Evolutionary conservation across 2,888 invertebrate genomes (phyloP), one percentile per base, ranked within the genome.

Genomic region (Caenorhabditis plicata): DNA sequence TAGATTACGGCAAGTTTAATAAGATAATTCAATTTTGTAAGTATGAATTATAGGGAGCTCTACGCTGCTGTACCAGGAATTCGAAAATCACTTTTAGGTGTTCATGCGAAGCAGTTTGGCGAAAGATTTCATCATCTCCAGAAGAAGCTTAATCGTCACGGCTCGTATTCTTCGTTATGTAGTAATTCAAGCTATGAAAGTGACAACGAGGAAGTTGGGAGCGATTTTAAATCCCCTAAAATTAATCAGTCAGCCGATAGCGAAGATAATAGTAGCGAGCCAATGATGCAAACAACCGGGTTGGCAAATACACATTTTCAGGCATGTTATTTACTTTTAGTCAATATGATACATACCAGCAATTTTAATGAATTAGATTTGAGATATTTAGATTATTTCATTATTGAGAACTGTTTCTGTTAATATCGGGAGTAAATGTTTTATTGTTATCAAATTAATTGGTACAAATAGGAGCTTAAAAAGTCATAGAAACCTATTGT

Each of bases 31-130:
- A 17, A 47, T 27, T 47, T 32, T 25, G 17, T 15, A 27, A n/a
- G 9, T 15, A 29, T 8, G 15, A 35, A 17, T 53, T 70, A 9
- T 38, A 77, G 78, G 53, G 80, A 80, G 46, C 54, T 80, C 11
- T 80, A 79, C 52, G 80, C 80, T 4, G 80, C 80, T 3, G 79
- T 81, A 0, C 80, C 80, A 1, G 80, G 80, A 4, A 63, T 81
- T 23, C 64, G 78, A 19, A 73, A 78, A 44, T 74, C 75, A 3
- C 57, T 80, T 20, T 65, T 80, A 15, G 80, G 80, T 22, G 72
- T 73, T 8, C 65, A 73, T 40, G 80, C 80, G 7, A 80, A 80
- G 48, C 74, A 76, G 25, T 80, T 80, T 48, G 77, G 77, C 27
- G 80, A 80, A 52, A 38, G 58, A 15, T 71, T 57, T 22, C 68